phyloP scores from a whole-genome alignment of 2,888 invertebrate genomes.

The Agriopis leucophaearia region DNA sequence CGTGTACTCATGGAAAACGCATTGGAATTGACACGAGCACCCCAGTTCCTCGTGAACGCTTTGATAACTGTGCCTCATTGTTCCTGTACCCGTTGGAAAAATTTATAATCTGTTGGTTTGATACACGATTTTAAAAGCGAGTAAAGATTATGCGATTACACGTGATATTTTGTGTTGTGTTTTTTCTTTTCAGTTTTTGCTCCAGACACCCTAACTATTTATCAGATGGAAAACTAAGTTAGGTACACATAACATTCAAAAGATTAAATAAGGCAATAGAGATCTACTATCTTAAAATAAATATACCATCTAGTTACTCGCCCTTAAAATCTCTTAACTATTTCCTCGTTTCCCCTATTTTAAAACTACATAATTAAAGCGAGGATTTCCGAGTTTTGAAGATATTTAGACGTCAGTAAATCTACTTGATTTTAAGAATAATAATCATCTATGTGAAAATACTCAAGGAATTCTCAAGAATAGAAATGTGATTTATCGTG shows the following conservation, averaged over 20 bases:
- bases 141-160: no score
- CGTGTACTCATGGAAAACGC: slow-evolving; percentile 26
- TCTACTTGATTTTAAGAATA: no score
- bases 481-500: no score
- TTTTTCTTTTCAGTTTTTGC: no score
- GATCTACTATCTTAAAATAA: neutral
- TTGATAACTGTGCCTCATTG: slow-evolving; percentile 24
- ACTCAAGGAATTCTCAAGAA: no score
- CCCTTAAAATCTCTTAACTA: slow-evolving; percentile 11
- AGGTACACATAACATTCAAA: neutral
- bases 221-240: neutral
- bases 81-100: slow-evolving; percentile 4
- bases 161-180: neutral
- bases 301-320: neutral
- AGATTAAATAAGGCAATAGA: neutral
- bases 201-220: neutral
- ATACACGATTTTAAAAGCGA: neutral
- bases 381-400: no score
- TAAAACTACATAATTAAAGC: neutral
- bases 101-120: neutral
- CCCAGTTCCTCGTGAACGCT: slow-evolving; percentile 8
- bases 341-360: slow-evolving; percentile 5
- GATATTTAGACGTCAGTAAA: no score
- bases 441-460: no score
- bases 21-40: slow-evolving; percentile 30